phyloP scores from a whole-genome alignment of 37 sponge, comb jelly and placozoan species.

The Lycopodina hypogea region DNA sequence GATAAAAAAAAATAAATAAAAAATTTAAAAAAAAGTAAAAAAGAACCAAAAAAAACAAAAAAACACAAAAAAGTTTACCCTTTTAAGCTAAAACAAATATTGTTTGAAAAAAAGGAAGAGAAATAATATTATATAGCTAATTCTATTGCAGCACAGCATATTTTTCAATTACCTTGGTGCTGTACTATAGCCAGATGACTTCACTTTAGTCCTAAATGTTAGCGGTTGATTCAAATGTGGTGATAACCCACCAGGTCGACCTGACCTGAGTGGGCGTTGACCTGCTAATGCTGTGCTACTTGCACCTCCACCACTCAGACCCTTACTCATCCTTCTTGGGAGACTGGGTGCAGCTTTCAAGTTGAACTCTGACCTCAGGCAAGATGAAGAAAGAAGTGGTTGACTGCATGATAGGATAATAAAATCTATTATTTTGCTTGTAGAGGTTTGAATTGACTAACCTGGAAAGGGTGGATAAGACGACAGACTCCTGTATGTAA shows the following conservation, averaged over 20 bases:
- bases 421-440: neutral
- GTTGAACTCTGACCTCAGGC: conserved; percentile 56
- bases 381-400: conserved; percentile 51
- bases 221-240: conserved; percentile 66
- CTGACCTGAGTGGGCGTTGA: neutral
- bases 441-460: neutral
- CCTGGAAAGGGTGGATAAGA: conserved; percentile 40
- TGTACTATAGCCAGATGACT: conserved; percentile 86
- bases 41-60: too few species aligned
- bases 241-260: neutral
- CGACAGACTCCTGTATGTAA: neutral
- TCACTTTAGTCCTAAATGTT: conserved; percentile 79
- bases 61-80: too few species aligned
- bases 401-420: conserved; percentile 28
- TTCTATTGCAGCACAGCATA: neutral
- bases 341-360: conserved; percentile 14
- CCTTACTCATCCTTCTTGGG: neutral
- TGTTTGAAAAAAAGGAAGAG: too few species aligned
- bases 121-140: too few species aligned
- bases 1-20: too few species aligned
- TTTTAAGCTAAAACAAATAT: too few species aligned
- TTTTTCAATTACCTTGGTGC: conserved; percentile 42
- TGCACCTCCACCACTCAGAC: neutral
- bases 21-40: too few species aligned
- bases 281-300: neutral